Percentiles rank a stretch among this genome's conserved stretches.
These are phyloP conservation scores for Lycodopsis pacificus DNA, from an alignment of 2,797 vertebrate genomes.

Conservation along the genomic window DNA sequence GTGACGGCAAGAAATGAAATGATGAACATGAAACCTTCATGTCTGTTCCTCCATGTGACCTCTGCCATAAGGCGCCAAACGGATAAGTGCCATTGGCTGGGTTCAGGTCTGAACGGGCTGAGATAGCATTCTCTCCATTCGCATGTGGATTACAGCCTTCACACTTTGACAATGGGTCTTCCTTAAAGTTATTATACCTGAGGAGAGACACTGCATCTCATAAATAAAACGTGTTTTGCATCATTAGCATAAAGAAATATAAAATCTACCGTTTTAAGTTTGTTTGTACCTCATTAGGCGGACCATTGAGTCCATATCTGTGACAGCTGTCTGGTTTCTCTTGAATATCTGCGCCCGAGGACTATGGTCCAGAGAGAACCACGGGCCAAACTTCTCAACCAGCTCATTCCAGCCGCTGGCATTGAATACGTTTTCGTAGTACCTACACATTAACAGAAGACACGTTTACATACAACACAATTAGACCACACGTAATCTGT, in stretches of 20 bases:
- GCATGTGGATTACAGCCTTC: conserved; percentile 83
- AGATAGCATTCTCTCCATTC: conserved; percentile 93
- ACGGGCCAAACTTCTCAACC: conserved; percentile 90
- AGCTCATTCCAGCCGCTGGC: conserved; percentile 88
- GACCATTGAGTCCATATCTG: conserved; percentile 91
- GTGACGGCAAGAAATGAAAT: neutral
- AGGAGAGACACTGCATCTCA: neutral
- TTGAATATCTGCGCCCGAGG: conserved; percentile 94
- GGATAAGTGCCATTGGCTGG: conserved; percentile 93
- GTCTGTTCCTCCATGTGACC: conserved; percentile 92
- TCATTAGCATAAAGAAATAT: neutral
- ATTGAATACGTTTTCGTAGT: conserved; percentile 91
- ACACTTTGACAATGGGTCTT: conserved; percentile 90
- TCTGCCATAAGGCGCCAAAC: conserved; percentile 90
- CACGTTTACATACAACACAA: neutral
- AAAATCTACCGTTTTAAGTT: neutral
- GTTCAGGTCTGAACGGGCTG: conserved; percentile 95
- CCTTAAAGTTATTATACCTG: conserved; percentile 93
- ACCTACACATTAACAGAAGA: conserved; percentile 77
- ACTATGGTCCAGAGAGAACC: conserved; percentile 91
- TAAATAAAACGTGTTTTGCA: neutral
- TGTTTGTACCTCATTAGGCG: conserved; percentile 90
- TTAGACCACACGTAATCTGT: neutral
- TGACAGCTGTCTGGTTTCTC: conserved; percentile 89
- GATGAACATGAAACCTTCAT: conserved; percentile 86